These are phyloP conservation scores for Cossypha caffra DNA, from an alignment of 2,797 vertebrate species.

Conservation along the genomic window DNA sequence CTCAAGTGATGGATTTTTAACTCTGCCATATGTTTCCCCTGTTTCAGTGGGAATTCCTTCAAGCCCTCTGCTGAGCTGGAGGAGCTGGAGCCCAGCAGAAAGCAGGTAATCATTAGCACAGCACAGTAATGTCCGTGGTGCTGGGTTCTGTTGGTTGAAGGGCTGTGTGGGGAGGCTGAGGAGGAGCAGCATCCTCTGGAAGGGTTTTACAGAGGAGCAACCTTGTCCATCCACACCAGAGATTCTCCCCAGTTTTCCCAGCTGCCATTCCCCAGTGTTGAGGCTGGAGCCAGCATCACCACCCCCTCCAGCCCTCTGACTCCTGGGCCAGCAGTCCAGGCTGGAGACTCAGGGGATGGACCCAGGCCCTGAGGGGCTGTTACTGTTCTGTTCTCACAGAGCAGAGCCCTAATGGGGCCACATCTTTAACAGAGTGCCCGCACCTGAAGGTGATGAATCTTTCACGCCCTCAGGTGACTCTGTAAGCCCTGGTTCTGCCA, in stretches of 20 bases:
- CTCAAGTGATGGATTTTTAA: neutral
- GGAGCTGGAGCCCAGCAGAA: neutral
- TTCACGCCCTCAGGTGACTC: neutral
- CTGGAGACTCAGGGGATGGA: neutral
- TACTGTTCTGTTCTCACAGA: neutral
- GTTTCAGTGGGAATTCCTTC: conserved; percentile 10
- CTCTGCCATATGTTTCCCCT: neutral
- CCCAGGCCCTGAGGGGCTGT: neutral
- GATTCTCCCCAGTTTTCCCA: neutral
- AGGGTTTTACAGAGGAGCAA: neutral
- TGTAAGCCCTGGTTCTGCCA: neutral
- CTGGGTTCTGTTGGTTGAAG: neutral
- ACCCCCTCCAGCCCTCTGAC: fast-evolving
- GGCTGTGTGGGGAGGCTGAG: neutral
- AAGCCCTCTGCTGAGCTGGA: neutral
- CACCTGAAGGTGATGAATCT: neutral
- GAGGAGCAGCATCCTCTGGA: neutral
- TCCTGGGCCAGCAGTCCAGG: neutral
- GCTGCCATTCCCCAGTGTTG: fast-evolving
- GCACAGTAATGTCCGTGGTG: fast-evolving
- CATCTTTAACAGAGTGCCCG: fast-evolving
- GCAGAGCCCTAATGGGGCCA: neutral
- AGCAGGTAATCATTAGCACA: conserved; percentile 26
- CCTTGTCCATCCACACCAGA: fast-evolving
- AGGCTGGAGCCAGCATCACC: neutral